Evolutionary conservation across 1,140 invertebrate species (phyloP).

Genomic region (Drosophila busckii): DNA sequence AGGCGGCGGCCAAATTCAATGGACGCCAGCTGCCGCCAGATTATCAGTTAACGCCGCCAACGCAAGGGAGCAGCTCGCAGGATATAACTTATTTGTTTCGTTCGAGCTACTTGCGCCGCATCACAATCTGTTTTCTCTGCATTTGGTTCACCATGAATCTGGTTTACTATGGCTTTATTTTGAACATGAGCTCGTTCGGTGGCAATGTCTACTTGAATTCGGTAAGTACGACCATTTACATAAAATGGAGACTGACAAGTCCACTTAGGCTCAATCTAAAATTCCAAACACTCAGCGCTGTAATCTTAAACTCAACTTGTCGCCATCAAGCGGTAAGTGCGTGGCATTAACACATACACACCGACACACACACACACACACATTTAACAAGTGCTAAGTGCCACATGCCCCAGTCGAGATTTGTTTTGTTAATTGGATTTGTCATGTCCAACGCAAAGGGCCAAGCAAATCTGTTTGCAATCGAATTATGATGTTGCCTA

Average conservation of each 20-base stretch:
- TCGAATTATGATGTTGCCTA: conserved; percentile 64
- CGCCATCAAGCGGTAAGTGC: conserved; percentile 18
- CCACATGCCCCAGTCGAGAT: conserved; percentile 16
- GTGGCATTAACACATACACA: too few relatives aligned
- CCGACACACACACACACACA: too few relatives aligned
- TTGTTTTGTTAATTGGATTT: conserved; percentile 63
- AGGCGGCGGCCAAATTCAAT: conserved; percentile 85
- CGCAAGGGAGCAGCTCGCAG: conserved; percentile 79
- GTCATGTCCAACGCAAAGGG: conserved; percentile 37
- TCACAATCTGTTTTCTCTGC: conserved; percentile 83
- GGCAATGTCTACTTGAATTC: conserved; percentile 86
- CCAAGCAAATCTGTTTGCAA: conserved; percentile 58
- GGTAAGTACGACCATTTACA: conserved; percentile 78
- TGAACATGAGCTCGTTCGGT: conserved; percentile 86
- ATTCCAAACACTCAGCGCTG: conserved; percentile 9
- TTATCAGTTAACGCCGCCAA: conserved; percentile 81
- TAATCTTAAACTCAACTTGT: conserved; percentile 16
- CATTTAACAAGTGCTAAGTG: conserved; percentile 60
- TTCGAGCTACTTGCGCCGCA: conserved; percentile 82
- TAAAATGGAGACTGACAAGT: conserved; percentile 5
- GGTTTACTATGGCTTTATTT: conserved; percentile 85
- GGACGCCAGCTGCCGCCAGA: conserved; percentile 82
- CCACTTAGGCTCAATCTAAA: conserved; percentile 9
- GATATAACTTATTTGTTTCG: conserved; percentile 83
- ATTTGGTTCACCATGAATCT: conserved; percentile 87